Evolutionary conservation across 2,113 vertebrate genomes (phyloP).

Genomic region (Spea bombifrons): DNA sequence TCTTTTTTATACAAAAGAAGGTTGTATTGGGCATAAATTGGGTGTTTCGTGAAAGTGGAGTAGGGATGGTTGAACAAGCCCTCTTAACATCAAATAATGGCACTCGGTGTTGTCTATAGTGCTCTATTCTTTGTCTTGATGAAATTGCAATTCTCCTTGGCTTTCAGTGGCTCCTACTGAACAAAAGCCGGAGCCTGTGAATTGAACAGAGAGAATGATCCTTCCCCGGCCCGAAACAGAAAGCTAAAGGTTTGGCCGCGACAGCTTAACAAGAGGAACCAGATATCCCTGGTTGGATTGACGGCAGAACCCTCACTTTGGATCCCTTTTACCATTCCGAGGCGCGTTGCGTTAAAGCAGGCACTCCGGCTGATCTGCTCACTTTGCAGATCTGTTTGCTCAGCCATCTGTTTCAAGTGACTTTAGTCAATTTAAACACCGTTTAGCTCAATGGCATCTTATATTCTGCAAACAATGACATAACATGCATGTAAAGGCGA

Average conservation of each 20-base stretch:
- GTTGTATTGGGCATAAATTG: background rate
- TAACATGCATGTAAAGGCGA: background rate
- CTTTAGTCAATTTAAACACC: background rate
- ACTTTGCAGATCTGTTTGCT: constrained; percentile 5
- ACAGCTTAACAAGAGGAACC: background rate
- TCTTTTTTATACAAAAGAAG: background rate
- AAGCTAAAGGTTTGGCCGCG: background rate
- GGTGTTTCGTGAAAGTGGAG: background rate
- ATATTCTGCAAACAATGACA: background rate
- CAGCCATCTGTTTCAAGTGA: background rate
- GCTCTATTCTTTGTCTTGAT: background rate
- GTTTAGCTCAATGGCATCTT: background rate
- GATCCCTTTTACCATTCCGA: background rate
- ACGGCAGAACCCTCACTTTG: background rate
- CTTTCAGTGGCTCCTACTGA: background rate
- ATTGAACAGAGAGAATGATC: background rate
- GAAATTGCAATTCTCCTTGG: background rate
- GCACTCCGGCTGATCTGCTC: background rate
- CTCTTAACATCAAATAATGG: background rate
- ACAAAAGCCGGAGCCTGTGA: background rate
- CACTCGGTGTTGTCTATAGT: background rate
- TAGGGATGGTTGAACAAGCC: background rate
- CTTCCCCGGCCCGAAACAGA: background rate
- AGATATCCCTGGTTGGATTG: background rate
- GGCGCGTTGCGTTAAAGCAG: background rate